Evolutionary conservation across 2,113 vertebrate genomes (phyloP).

Genomic region (Alectura lathami): DNA sequence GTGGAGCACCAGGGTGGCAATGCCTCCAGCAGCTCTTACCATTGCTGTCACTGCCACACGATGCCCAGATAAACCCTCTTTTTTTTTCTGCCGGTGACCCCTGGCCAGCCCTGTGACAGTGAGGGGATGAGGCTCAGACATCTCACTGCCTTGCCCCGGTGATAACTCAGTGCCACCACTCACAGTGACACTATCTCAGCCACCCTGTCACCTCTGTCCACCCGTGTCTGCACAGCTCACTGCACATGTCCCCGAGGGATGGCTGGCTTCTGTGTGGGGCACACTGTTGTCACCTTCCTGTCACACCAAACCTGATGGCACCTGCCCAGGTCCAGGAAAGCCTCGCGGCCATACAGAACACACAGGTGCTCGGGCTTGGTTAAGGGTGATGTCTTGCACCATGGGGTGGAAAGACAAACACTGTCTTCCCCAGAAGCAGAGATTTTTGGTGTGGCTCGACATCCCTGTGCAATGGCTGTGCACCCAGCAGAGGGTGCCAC

Average conservation of each 20-base stretch:
- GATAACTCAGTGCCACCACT: fast-evolving
- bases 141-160: neutral
- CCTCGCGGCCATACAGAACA: fast-evolving
- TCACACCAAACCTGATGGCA: neutral
- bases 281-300: fast-evolving
- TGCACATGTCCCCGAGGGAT: fast-evolving
- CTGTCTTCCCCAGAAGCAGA: neutral
- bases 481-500: neutral
- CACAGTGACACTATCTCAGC: neutral
- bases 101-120: neutral
- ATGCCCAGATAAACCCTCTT: neutral
- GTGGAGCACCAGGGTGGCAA: neutral
- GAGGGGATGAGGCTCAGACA: neutral
- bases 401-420: neutral
- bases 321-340: neutral
- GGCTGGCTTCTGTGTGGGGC: fast-evolving
- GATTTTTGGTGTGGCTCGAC: neutral
- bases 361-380: neutral
- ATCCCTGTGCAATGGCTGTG: neutral
- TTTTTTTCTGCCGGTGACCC: neutral
- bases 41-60: neutral
- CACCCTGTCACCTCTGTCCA: neutral
- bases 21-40: neutral
- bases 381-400: neutral
- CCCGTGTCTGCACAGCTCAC: neutral